Conservation (phyloP, 2,113 vertebrate genomes). For the Oreotrochilus melanogaster region DNA sequence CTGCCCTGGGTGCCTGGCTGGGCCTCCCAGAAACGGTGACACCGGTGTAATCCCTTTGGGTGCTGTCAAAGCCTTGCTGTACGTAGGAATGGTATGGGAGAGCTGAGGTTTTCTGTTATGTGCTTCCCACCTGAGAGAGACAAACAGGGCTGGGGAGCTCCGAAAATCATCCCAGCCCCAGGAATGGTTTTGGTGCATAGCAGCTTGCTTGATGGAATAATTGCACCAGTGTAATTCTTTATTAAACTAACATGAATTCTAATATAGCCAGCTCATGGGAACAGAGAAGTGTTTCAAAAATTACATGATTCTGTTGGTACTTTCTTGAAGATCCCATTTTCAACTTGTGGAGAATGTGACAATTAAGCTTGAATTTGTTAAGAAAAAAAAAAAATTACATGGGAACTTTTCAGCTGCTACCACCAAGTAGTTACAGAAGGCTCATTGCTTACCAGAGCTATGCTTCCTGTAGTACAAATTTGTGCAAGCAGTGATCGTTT, state of each 20-base stretch:
- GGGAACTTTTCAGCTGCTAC: background rate
- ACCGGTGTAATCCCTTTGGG: background rate
- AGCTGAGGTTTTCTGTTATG: background rate
- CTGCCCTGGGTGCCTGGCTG: background rate
- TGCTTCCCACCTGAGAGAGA: background rate
- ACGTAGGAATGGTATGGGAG: background rate
- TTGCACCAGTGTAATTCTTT: background rate
- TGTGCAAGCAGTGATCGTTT: background rate
- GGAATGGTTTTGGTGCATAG: background rate
- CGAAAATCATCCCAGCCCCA: background rate
- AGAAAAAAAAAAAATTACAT: background rate
- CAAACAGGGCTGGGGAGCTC: background rate
- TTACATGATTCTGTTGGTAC: background rate
- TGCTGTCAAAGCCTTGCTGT: background rate
- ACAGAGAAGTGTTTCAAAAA: background rate
- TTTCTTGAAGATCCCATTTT: background rate
- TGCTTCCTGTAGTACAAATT: background rate
- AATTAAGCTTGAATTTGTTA: background rate
- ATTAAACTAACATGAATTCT: background rate
- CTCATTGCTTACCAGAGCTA: background rate
- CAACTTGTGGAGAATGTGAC: background rate
- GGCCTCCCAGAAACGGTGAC: background rate
- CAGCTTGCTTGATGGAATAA: background rate
- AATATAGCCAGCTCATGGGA: background rate
- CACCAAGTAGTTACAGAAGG: background rate